A percentile compares a stretch with the other conserved stretches of the same genome.
These are phyloP conservation scores for Drosophila pseudotalamancana DNA, from an alignment of 2,888 invertebrate species.

Conservation along the genomic window DNA sequence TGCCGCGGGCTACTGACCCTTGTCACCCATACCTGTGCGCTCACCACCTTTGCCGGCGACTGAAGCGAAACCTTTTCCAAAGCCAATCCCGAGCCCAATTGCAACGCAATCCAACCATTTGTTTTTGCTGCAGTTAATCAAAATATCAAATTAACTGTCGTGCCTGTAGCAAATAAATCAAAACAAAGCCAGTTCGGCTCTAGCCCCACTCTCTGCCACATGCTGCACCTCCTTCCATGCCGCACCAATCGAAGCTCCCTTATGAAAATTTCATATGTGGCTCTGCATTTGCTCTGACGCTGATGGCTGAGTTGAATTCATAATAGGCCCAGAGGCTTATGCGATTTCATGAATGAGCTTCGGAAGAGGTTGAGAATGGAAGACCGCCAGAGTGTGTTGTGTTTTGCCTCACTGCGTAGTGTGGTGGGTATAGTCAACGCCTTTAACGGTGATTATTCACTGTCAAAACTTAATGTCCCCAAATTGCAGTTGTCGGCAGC, in stretches of 20 bases:
- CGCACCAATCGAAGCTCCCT: constrained; percentile 45
- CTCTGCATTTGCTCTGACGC: constrained; percentile 21
- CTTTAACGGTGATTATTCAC: constrained; percentile 72
- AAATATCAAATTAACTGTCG: constrained; percentile 85
- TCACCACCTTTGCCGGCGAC: constrained; percentile 1
- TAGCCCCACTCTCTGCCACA: constrained; percentile 1
- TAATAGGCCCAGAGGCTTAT: constrained; percentile 66
- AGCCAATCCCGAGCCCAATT: constrained; percentile 15
- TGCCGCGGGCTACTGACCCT: constrained; percentile 48
- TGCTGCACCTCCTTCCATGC: background rate
- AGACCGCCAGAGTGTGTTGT: constrained; percentile 9
- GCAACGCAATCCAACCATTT: constrained; percentile 24
- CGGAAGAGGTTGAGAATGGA: background rate
- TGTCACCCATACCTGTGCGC: background rate
- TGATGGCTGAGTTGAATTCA: constrained; percentile 74
- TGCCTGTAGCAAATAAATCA: constrained; percentile 84
- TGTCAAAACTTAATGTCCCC: constrained; percentile 74
- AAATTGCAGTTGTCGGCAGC: constrained; percentile 74
- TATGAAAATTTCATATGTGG: constrained; percentile 66
- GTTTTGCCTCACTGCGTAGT: constrained; percentile 2
- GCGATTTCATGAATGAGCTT: constrained; percentile 61
- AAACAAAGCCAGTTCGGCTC: constrained; percentile 55
- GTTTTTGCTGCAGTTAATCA: constrained; percentile 83
- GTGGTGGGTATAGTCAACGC: constrained; percentile 64
- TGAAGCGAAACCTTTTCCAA: constrained; percentile 10